phyloP scores from a whole-genome alignment of 2,797 vertebrate genomes.

The Anableps anableps region DNA sequence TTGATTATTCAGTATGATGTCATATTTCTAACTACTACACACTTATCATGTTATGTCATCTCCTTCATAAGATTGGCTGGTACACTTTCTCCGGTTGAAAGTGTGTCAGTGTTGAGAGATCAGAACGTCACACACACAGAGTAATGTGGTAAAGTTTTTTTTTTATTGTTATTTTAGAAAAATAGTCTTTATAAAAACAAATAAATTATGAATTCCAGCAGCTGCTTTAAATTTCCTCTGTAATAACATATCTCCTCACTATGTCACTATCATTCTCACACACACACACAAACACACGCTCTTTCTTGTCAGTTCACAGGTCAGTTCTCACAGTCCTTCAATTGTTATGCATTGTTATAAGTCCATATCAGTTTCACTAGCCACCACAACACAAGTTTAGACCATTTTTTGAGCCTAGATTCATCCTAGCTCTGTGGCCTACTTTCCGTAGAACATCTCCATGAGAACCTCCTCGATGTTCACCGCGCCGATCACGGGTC shows the following conservation, averaged over 20 bases:
- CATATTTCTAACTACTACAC: slow-evolving; percentile 10
- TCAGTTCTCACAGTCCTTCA: slow-evolving; percentile 44
- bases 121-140: slow-evolving; percentile 11
- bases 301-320: not conserved
- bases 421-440: slow-evolving; percentile 44
- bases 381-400: slow-evolving; percentile 13
- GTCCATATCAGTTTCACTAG: slow-evolving; percentile 13
- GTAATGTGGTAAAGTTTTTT: slow-evolving; percentile 5
- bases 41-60: slow-evolving; percentile 18
- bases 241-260: slow-evolving; percentile 29
- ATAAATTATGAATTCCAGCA: slow-evolving; percentile 83
- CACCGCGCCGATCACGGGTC: slow-evolving; percentile 91
- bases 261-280: slow-evolving; percentile 19
- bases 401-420: slow-evolving; percentile 25
- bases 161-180: slow-evolving; percentile 84
- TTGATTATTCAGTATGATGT: slow-evolving; percentile 22
- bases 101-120: slow-evolving; percentile 36
- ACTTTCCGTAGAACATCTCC: slow-evolving; percentile 96
- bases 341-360: slow-evolving; percentile 26
- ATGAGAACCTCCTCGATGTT: slow-evolving; percentile 97
- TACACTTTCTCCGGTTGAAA: slow-evolving; percentile 27
- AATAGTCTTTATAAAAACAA: slow-evolving; percentile 94
- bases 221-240: slow-evolving; percentile 66
- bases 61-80: slow-evolving; percentile 1
- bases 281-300: not conserved